Evolutionary conservation across 1,140 invertebrate species (phyloP).

Genomic region (Ceratina australensis): DNA sequence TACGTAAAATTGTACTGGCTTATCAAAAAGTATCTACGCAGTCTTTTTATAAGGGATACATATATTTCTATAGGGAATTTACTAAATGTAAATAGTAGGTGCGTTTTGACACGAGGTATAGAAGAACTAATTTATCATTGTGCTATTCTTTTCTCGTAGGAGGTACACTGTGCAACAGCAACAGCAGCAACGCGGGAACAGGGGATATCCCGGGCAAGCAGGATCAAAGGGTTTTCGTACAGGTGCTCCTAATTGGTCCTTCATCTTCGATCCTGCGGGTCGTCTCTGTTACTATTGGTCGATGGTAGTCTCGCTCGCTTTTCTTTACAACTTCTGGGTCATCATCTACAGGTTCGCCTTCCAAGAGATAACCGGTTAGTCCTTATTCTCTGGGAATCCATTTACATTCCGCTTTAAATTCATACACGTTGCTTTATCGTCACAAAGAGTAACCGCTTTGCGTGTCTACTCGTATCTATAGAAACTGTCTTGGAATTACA

Average conservation of each 20-base stretch:
- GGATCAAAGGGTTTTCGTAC: constrained; percentile 77
- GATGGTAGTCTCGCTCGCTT: constrained; percentile 97
- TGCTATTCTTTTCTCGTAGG: constrained; percentile 49
- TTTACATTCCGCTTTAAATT: not conserved
- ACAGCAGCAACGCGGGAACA: constrained; percentile 77
- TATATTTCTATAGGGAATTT: too few species aligned
- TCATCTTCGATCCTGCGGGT: constrained; percentile 95
- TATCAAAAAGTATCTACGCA: too few species aligned
- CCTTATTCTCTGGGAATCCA: not conserved
- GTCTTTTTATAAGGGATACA: too few species aligned
- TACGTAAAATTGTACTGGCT: too few species aligned
- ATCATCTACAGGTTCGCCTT: constrained; percentile 99
- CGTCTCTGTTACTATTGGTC: constrained; percentile 97
- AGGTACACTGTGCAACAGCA: constrained; percentile 77
- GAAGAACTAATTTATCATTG: not conserved
- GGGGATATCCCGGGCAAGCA: constrained; percentile 74
- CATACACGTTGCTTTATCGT: not conserved
- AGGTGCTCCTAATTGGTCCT: constrained; percentile 89
- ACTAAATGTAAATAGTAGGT: too few species aligned
- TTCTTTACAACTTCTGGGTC: constrained; percentile 99
- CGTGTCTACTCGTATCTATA: too few species aligned
- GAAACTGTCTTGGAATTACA: not conserved
- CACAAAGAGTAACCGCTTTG: too few species aligned
- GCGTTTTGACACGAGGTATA: not conserved
- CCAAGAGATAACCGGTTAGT: constrained; percentile 92